Evolutionary conservation across 1,140 invertebrate genomes (phyloP), one percentile per base, ranked within the genome.

Genomic region (Homarus americanus): DNA sequence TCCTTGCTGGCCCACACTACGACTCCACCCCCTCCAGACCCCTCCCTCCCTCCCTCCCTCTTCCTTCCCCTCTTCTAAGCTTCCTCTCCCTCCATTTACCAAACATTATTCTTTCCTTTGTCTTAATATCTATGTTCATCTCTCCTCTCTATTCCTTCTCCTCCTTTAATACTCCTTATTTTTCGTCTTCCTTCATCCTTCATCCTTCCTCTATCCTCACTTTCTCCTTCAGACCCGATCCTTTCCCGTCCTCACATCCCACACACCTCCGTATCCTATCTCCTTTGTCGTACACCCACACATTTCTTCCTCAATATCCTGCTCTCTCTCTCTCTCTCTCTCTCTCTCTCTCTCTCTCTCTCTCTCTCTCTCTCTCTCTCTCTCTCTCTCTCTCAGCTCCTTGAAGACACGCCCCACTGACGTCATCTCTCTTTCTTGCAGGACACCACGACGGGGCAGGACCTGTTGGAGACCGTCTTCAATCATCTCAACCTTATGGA

Each of bases 401-500:
- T 12, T 0, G 3, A 15, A 12, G 38, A 49, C 24, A 28, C 34
- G 9, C 58, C 63, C 58, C 24, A 9, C 20, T 38, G 58, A n/a
- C 58, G 32, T 53, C 40, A 34, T 32, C 7, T 49, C 53, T 28
- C 15, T 28, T 36, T 49, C 80, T 20, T 73, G 88, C 96, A 98
- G 97, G 97, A 97, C 94, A 96, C 96, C 93, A 97, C 96, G 93
- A 95, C 96, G 7, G 98, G 97, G 24, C 97, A 98, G 94, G 96
- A 97, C 91, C 94, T 99, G 76, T 94, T 98, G 93, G 97, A 98
- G 94, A 96, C 97, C 91, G 97, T 98, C 49, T 98, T 97, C 94
- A 96, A 97, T 92, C 97, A 98, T 94, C 95, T 99, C 87, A 98
- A 98, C 95, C 95, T 99, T 66, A 94, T 98, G 92, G 98, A 99